Base-by-base conservation (phyloP, 1,140 invertebrate species). In the Sipha flava region DNA sequence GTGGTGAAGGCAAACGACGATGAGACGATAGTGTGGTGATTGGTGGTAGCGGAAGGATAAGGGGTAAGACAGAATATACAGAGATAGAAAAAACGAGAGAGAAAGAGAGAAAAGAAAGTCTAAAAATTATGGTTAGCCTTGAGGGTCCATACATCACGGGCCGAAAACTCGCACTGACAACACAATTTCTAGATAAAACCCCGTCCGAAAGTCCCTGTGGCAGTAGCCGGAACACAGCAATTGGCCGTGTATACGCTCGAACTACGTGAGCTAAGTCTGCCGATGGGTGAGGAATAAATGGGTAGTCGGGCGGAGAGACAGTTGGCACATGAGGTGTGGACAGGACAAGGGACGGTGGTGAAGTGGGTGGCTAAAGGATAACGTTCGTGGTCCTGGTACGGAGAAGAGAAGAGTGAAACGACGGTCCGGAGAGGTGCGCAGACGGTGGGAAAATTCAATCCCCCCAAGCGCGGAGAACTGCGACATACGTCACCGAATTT, bases 151-250 rank as follows among this genome's bases (percentile, higher is more conserved):
- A 47, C 68, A 72, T 72, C 68, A 72, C 40, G 68, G 68, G 37
- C 68, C 43, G 40, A 72, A 72, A 72, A 47, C 68, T 72, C 68
- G 43, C 68, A 72, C 68, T 72, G 40, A 72, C 40, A 72, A 72
- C 40, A 72, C 68, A 47, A 72, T 72, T 43, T 47, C 40, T 72
- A 72, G 37, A 72, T 72, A 72, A 72, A 26, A 45, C 40, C 64
- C 18, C 43, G 40, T 62, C 29, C 57, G 57, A 62, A 62, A 62
- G 26, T 62, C 57, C 57, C 26, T 18, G 52, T 23, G 52, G 52
- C 52, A 2, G 64, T 23, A 21, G 43, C 43, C 43, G 37, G 37
- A 62, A 45, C 21, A 40, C 14, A 45, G 40, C 68, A 47, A 45
- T 72, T 26, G 66, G 23, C 64, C 34, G 34, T 68, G 34, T 68